Percentiles rank a stretch among this genome's conserved stretches.
These are phyloP conservation scores for Gila robusta DNA, from an alignment of 2,797 vertebrate genomes.

Conservation along the genomic window DNA sequence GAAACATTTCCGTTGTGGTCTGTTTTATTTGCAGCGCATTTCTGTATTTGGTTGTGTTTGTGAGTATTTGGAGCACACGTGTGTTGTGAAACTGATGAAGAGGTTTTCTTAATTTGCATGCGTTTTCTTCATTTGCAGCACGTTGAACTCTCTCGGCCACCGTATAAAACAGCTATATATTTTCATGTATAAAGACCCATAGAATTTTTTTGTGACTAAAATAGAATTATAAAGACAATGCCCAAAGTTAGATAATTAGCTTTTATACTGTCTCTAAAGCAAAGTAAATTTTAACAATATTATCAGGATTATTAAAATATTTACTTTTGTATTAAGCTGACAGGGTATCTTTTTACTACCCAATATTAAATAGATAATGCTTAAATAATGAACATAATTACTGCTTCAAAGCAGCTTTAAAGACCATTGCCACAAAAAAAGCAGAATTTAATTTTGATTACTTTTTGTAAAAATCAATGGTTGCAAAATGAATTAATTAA, in stretches of 20 bases:
- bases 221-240: background rate
- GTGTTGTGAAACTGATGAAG: too few species aligned
- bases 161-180: background rate
- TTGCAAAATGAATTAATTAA: background rate
- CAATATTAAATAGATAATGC: background rate
- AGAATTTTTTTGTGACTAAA: background rate
- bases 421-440: background rate
- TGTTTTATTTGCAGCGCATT: too few species aligned
- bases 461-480: background rate
- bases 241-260: background rate
- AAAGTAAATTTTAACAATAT: background rate
- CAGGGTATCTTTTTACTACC: background rate
- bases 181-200: background rate
- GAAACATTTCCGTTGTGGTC: too few species aligned
- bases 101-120: too few species aligned
- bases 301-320: background rate
- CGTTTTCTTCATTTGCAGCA: too few species aligned
- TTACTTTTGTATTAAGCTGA: background rate
- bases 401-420: background rate
- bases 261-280: background rate
- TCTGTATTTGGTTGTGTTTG: too few species aligned
- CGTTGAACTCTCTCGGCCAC: too few species aligned
- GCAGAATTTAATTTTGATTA: slow-evolving; percentile 19
- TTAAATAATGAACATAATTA: background rate
- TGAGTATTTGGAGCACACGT: too few species aligned